A percentile compares a stretch with the other conserved stretches of the same genome.
Conservation (phyloP, 2,113 vertebrate species). For the Zapornia atra region DNA sequence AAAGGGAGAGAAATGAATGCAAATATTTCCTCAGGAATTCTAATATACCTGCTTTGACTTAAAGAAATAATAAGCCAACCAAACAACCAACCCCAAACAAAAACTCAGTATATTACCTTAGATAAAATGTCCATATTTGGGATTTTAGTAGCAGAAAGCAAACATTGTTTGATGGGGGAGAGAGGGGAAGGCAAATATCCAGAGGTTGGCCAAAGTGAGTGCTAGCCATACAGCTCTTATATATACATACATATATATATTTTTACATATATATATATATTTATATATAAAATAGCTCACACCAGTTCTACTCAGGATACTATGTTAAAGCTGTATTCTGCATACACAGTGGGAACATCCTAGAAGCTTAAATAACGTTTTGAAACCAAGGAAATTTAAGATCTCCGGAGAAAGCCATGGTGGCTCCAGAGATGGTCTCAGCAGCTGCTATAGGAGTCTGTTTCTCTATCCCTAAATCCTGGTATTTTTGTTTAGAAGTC, state of each 20-base stretch:
- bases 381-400: neutral
- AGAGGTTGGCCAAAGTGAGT: neutral
- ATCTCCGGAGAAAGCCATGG: neutral
- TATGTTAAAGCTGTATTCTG: neutral
- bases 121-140: neutral
- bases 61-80: no score
- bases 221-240: neutral
- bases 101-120: neutral
- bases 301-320: neutral
- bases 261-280: no score
- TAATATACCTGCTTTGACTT: rapidly evolving
- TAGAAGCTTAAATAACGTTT: neutral
- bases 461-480: neutral
- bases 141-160: neutral
- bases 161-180: neutral
- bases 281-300: neutral
- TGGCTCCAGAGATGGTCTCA: neutral
- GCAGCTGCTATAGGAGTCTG: neutral
- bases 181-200: neutral
- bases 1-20: neutral
- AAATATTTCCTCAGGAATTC: neutral
- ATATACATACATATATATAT: no score
- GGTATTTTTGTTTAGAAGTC: neutral
- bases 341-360: neutral
- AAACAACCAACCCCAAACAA: no score